These are phyloP conservation scores for Scaeva pyrastri DNA, from an alignment of 2,888 invertebrate species.

Conservation along the genomic window DNA sequence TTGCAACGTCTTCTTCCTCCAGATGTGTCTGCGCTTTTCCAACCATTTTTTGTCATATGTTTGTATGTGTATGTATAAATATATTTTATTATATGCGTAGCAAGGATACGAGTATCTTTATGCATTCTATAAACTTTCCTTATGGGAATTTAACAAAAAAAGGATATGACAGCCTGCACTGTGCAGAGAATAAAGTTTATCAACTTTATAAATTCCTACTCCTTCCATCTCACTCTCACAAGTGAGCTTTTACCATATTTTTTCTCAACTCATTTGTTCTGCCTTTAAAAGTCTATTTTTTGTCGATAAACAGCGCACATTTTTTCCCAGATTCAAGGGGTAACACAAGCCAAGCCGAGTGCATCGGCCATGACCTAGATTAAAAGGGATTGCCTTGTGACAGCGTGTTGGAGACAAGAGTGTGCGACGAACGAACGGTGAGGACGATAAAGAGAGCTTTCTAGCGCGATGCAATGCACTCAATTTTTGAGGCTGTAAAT, in stretches of 20 bases:
- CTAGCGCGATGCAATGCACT: slow-evolving; percentile 70
- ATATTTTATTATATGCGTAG: not conserved
- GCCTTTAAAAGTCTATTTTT: slow-evolving; percentile 42
- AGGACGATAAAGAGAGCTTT: slow-evolving; percentile 59
- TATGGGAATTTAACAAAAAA: slow-evolving; percentile 27
- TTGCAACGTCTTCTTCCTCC: slow-evolving; percentile 50
- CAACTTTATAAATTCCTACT: slow-evolving; percentile 26
- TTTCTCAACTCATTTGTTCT: slow-evolving; percentile 44
- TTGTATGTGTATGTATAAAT: too few species aligned
- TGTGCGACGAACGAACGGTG: not conserved
- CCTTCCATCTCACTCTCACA: slow-evolving; percentile 13
- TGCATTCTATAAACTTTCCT: slow-evolving; percentile 54
- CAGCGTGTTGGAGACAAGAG: slow-evolving; percentile 30
- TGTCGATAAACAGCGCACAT: slow-evolving; percentile 63
- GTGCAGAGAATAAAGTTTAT: slow-evolving; percentile 51
- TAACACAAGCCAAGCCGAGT: slow-evolving; percentile 79
- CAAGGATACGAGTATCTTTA: slow-evolving; percentile 45
- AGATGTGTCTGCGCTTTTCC: slow-evolving; percentile 65
- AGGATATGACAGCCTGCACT: slow-evolving; percentile 16
- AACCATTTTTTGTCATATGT: slow-evolving; percentile 13
- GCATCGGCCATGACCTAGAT: slow-evolving; percentile 84
- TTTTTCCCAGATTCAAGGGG: slow-evolving; percentile 67
- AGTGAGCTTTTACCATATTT: slow-evolving; percentile 15
- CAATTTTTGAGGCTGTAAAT: slow-evolving; percentile 59
- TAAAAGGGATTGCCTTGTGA: slow-evolving; percentile 74